These are phyloP conservation scores for Ursus arctos DNA, from an alignment of 2,113 vertebrate species.

Conservation along the genomic window DNA sequence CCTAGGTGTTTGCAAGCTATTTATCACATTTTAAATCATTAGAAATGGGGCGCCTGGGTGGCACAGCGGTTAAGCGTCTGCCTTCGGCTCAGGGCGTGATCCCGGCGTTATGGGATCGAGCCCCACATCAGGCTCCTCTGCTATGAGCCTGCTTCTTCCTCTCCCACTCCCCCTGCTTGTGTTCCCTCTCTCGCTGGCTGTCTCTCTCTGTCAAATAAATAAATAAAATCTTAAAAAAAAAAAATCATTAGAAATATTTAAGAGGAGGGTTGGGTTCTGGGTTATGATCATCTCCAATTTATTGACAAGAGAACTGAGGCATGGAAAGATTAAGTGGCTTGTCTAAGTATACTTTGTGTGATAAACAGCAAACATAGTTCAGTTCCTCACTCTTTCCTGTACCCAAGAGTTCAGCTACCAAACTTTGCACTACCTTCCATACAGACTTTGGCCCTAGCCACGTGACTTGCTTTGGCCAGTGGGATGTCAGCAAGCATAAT, in stretches of 20 bases:
- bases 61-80: too few relatives aligned
- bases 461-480: background rate
- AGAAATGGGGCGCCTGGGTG: background rate
- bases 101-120: too few relatives aligned
- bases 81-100: too few relatives aligned
- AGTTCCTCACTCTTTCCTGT: background rate
- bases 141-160: too few relatives aligned
- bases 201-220: too few relatives aligned
- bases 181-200: too few relatives aligned
- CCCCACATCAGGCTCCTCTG: too few relatives aligned
- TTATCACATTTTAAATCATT: conserved; percentile 36
- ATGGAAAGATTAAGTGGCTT: background rate
- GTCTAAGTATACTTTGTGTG: background rate
- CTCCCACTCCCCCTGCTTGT: too few relatives aligned
- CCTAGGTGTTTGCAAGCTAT: background rate
- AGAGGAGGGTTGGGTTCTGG: background rate
- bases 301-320: background rate
- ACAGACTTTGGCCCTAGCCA: background rate
- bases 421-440: background rate
- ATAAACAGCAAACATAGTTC: background rate
- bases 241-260: conserved; percentile 8
- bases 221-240: too few relatives aligned
- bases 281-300: conserved; percentile 9
- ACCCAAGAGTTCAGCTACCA: background rate
- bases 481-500: background rate